These are phyloP conservation scores for Rhagophthalmus giganteus DNA, from an alignment of 2,888 invertebrate species.

Conservation along the genomic window DNA sequence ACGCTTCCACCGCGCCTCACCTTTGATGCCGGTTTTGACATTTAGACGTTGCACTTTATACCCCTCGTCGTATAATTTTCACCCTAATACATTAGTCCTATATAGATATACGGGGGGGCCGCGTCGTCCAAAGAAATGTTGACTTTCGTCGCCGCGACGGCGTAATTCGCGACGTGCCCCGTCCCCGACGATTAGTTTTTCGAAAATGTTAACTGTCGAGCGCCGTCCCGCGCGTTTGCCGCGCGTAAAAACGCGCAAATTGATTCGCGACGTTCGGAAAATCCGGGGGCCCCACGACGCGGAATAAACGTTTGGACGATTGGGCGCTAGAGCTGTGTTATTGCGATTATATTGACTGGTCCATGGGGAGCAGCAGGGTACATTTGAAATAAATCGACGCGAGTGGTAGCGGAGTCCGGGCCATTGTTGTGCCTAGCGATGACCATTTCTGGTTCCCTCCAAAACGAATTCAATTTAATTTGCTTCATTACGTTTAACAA, in stretches of 20 bases:
- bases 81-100: constrained; percentile 46
- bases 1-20: constrained; percentile 39
- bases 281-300: too few relatives aligned
- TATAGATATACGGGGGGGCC: constrained; percentile 37
- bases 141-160: too few relatives aligned
- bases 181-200: too few relatives aligned
- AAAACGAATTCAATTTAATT: constrained; percentile 51
- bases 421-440: constrained; percentile 54
- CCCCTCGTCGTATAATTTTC: constrained; percentile 44
- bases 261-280: too few relatives aligned
- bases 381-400: constrained; percentile 57
- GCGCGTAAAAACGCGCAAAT: too few relatives aligned
- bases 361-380: constrained; percentile 51
- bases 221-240: too few relatives aligned
- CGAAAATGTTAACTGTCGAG: too few relatives aligned
- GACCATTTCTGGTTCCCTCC: constrained; percentile 53
- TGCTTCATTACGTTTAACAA: constrained; percentile 37
- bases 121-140: constrained; percentile 33
- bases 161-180: too few relatives aligned
- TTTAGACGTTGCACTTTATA: constrained; percentile 47
- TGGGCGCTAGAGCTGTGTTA: constrained; percentile 53
- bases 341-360: constrained; percentile 59
- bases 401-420: constrained; percentile 49
- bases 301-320: constrained; percentile 43
- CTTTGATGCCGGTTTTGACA: constrained; percentile 45